Conservation (phyloP, 2,113 vertebrate species). For the Elephantulus edwardii region DNA sequence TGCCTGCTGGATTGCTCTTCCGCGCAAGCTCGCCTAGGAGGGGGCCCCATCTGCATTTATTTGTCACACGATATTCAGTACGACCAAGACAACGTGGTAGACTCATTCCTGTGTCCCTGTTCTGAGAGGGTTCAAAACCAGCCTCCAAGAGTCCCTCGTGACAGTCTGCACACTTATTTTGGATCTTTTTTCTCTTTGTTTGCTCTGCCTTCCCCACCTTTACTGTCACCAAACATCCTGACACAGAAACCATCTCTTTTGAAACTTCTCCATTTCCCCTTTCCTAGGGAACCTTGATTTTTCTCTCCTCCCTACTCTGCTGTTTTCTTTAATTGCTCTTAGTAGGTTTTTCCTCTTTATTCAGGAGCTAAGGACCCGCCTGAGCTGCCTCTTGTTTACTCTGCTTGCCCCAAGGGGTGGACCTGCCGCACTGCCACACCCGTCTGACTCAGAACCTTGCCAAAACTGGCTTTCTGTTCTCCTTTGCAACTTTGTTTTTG, state of each 20-base stretch:
- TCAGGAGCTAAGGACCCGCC: too few relatives aligned
- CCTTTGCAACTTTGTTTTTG: not conserved
- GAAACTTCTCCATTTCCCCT: not conserved
- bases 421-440: not conserved
- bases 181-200: not conserved
- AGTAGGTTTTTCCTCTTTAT: not conserved
- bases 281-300: not conserved
- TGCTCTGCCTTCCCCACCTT: not conserved
- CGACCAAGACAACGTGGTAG: not conserved
- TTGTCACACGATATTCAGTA: not conserved
- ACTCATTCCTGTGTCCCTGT: not conserved
- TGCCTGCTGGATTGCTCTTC: not conserved
- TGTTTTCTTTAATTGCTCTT: not conserved
- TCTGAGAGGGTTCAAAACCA: not conserved
- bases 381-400: not conserved
- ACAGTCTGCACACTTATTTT: not conserved
- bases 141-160: not conserved
- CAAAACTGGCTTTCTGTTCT: slow-evolving; percentile 7
- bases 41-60: not conserved
- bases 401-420: not conserved
- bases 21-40: not conserved
- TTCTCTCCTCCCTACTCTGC: not conserved
- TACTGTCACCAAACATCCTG: not conserved
- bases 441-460: not conserved
- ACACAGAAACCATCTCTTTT: not conserved